Evolutionary conservation across 2,113 vertebrate genomes (phyloP), one percentile per base, ranked within the genome.

Genomic region (Atherinomorus stipes): DNA sequence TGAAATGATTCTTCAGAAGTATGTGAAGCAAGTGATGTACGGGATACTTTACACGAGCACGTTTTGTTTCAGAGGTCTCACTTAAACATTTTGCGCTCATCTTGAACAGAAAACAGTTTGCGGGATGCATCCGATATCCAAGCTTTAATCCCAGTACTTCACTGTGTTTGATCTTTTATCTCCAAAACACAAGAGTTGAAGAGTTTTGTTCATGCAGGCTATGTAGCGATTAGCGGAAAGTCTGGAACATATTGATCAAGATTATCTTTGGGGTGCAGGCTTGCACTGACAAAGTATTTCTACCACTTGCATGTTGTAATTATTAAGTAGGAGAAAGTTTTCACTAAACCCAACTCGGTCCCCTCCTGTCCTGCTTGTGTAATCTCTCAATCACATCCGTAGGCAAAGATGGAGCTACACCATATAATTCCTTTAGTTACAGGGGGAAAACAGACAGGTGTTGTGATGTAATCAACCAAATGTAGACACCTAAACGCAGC

Each of bases 101-200:
- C 11, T 64, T 61, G 8, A 62, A 15, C 67, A 25, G 15, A 60
- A 50, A 25, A 56, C 9, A 63, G 34, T 59, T 44, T 34, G 49
- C 16, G 50, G 26, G 9, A 52, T 63, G 66, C 18, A 19, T 47
- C 45, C 66, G 77, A 83, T 67, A 64, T 73, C 63, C 11, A 51
- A 38, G n/a, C 18, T 3, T 45, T 69, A 77, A 86, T 84, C 84
- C 16, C 44, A 3, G 3, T 7, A 65, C 40, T 69, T 79, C 71
- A 81, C 40, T 50, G 49, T 15, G 52, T 87, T 84, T 85, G 82
- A 76, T 87, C 71, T 74, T 81, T 82, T 69, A 76, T 74, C 59
- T 76, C 21, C 60, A 74, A 74, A 86, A 83, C 74, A 66, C 66
- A 77, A 71, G 57, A 75, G 64, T 61, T 38, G 61, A 78, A 80